Evolutionary conservation across 2,888 invertebrate species (phyloP), one percentile per base, ranked within the genome.

Genomic region (Parnassius smintheus): DNA sequence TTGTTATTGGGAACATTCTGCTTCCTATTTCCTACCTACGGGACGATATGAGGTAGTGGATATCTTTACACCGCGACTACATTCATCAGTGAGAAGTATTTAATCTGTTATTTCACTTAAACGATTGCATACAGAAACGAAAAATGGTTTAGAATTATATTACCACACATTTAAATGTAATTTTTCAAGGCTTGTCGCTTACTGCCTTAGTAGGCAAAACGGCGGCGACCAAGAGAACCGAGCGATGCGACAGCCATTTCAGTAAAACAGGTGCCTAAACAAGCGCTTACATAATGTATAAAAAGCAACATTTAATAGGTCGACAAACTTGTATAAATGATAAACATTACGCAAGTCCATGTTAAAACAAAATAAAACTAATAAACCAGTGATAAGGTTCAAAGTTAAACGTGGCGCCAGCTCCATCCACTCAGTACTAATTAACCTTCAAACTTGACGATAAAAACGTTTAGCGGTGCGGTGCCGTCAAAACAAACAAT

Each of bases 401-500:
- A 49, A 13, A 55, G 25, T 55, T n/a, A 54, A 9, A 22, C 35
- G 55, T 18, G n/a, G 12, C 7, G n/a, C 10, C 44, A 41, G n/a
- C 1, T n/a, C 4, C 22, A n/a, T 57, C 48, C 46, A 35, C 56
- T 56, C 56, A n/a, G 41, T 22, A 50, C 57, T 58, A 58, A 62
- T 62, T 62, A 62, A 62, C 62, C 62, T 62, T 62, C 58, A 25
- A 52, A 46, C 41, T n/a, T 9, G 3, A 42, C 57, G 58, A 62
- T 62, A 62, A 57, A 58, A 57, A 62, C 57, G 53, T 54, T 58
- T 13, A 48, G 48, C 53, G 53, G n/a, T 42, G 57, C 48, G 53
- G 58, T 42, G 57, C 48, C 57, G 62, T 62, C 62, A 62, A 62
- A 58, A 62, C 58, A 62, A 62, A 62, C 62, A 62, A 44, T 35